These are phyloP conservation scores for Apotomis turbidana DNA, from an alignment of 2,888 invertebrate species.

Conservation along the genomic window DNA sequence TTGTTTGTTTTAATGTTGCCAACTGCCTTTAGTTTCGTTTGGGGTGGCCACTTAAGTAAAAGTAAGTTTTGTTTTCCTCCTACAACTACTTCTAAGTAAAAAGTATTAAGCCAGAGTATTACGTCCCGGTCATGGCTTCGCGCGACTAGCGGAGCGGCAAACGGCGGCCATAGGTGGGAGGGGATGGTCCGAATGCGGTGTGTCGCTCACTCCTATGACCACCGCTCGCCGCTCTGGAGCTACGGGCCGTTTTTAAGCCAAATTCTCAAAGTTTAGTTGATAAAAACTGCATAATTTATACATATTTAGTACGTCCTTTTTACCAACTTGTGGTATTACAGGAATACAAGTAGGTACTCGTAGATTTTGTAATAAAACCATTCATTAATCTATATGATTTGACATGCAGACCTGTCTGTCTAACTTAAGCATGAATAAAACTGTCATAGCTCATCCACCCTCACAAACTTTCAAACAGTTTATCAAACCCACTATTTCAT, in stretches of 20 bases:
- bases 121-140: too few relatives aligned
- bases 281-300: background rate
- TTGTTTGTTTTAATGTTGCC: conserved; percentile 25
- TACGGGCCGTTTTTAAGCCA: background rate
- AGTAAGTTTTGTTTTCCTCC: background rate
- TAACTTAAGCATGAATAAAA: conserved; percentile 18
- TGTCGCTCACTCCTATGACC: too few relatives aligned
- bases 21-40: conserved; percentile 3
- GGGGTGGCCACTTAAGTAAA: background rate
- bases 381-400: background rate
- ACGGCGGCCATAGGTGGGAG: too few relatives aligned
- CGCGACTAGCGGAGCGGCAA: too few relatives aligned
- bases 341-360: too few relatives aligned
- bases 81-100: background rate
- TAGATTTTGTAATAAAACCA: background rate
- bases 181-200: too few relatives aligned
- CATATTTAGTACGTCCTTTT: background rate
- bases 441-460: conserved; percentile 27
- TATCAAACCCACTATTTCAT: background rate
- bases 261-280: background rate
- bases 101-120: background rate
- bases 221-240: too few relatives aligned
- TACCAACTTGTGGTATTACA: background rate
- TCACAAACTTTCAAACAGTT: conserved; percentile 1
- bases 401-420: conserved; percentile 2